Evolutionary conservation across 2,888 invertebrate genomes (phyloP).

Genomic region (Arge pagana): DNA sequence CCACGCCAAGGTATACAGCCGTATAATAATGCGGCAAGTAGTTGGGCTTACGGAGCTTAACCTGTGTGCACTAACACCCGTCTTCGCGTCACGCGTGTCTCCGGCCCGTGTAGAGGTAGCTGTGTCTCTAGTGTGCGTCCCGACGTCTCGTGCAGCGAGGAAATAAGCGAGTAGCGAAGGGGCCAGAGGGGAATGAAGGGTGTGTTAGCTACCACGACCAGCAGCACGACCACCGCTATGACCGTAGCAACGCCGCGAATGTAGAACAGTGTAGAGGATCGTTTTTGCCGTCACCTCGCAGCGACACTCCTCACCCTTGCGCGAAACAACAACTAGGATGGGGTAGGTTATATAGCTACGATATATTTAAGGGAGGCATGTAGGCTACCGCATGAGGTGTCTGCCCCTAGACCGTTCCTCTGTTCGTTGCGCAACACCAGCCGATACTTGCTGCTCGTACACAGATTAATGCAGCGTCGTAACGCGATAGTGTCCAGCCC

Average conservation of each 20-base stretch:
- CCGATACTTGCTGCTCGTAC: slow-evolving; percentile 44
- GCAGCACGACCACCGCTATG: slow-evolving; percentile 5
- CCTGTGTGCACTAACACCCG: slow-evolving; percentile 33
- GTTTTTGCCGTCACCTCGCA: slow-evolving; percentile 1
- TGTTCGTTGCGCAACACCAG: no score
- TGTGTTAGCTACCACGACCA: no score
- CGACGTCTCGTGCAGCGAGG: no score
- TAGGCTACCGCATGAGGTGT: slow-evolving; percentile 33
- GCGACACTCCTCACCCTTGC: slow-evolving; percentile 12
- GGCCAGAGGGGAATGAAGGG: no score
- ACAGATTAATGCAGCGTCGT: slow-evolving; percentile 52
- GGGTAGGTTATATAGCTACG: slow-evolving; percentile 36
- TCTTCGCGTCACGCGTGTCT: slow-evolving; percentile 28
- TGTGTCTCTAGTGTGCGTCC: slow-evolving; percentile 2
- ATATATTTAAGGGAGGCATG: slow-evolving; percentile 46
- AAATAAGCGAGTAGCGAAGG: no score
- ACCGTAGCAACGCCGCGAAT: neutral
- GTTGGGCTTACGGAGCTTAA: slow-evolving; percentile 38
- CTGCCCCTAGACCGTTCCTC: no score
- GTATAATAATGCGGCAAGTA: slow-evolving; percentile 9
- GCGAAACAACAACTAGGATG: neutral
- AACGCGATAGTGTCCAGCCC: slow-evolving; percentile 46
- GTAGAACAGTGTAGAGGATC: neutral
- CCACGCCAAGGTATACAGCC: neutral
- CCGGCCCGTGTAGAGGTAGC: no score